Percentiles rank a stretch among this genome's conserved stretches.
phyloP scores from a whole-genome alignment of 2,888 invertebrate genomes.

The Drosophila affinis region DNA sequence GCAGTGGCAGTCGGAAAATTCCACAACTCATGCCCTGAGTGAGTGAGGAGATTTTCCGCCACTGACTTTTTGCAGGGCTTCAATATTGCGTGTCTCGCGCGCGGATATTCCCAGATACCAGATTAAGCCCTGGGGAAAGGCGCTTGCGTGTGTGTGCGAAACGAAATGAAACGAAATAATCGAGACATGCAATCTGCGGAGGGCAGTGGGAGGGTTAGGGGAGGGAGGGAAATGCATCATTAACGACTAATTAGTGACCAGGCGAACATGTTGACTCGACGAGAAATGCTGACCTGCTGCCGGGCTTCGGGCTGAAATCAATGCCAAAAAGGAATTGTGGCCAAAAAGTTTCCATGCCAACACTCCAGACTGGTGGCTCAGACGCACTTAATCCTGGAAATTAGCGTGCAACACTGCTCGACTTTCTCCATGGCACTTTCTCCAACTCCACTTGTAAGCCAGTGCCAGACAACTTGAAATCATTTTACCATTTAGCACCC shows the following conservation, averaged over 20 bases:
- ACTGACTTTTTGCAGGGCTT: slow-evolving; percentile 60
- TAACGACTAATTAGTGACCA: slow-evolving; percentile 68
- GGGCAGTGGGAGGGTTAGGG: not conserved
- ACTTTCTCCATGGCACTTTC: slow-evolving; percentile 10
- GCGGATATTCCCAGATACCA: slow-evolving; percentile 44
- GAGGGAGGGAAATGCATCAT: slow-evolving; percentile 57
- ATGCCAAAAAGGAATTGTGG: slow-evolving; percentile 28
- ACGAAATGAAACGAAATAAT: slow-evolving; percentile 41
- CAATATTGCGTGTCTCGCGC: slow-evolving; percentile 66
- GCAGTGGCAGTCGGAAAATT: slow-evolving; percentile 25
- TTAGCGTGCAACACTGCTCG: slow-evolving; percentile 68
- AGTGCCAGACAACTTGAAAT: slow-evolving; percentile 19
- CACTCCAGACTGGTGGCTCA: slow-evolving; percentile 2
- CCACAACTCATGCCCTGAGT: slow-evolving; percentile 23
- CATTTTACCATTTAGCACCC: slow-evolving; percentile 36
- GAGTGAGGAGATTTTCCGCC: slow-evolving; percentile 25
- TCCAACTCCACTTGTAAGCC: not conserved
- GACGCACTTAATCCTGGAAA: slow-evolving; percentile 63
- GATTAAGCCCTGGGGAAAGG: slow-evolving; percentile 24
- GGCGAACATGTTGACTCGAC: slow-evolving; percentile 39
- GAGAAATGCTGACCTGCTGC: slow-evolving; percentile 24
- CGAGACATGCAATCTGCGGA: slow-evolving; percentile 60
- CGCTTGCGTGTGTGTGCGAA: no score
- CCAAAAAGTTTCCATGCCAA: slow-evolving; percentile 13
- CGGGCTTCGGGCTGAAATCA: slow-evolving; percentile 21